Evolutionary conservation across 2,888 invertebrate genomes (phyloP).

Genomic region (Nasonia oneida): DNA sequence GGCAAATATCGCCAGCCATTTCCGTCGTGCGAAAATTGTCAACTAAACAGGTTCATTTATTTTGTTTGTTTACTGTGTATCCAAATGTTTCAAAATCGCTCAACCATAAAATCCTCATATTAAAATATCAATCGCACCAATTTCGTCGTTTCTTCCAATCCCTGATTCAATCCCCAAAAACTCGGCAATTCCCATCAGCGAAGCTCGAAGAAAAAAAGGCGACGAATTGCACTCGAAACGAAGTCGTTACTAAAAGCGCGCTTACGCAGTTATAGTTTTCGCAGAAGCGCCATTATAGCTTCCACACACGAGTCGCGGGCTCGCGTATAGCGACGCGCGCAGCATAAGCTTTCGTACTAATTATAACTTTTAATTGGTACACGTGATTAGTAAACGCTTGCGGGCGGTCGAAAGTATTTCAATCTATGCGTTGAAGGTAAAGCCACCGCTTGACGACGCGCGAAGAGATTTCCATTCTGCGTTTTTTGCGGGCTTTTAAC

Average conservation of each 20-base stretch:
- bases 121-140: no score
- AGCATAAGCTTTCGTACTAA: slow-evolving; percentile 55
- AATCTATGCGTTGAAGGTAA: slow-evolving; percentile 34
- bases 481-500: background rate
- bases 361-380: slow-evolving; percentile 64
- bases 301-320: background rate
- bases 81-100: background rate
- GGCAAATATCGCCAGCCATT: background rate
- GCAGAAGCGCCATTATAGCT: background rate
- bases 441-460: background rate
- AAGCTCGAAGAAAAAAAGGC: background rate
- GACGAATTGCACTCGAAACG: background rate
- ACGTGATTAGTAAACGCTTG: slow-evolving; percentile 55
- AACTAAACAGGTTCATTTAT: background rate
- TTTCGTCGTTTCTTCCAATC: background rate
- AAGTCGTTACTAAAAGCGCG: background rate
- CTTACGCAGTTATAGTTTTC: background rate
- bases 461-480: background rate
- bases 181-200: background rate
- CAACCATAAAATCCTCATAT: background rate
- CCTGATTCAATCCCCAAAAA: background rate
- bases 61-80: background rate
- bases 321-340: background rate
- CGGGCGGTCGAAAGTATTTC: slow-evolving; percentile 40
- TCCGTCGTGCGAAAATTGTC: background rate